Evolutionary conservation across 2,113 vertebrate species (phyloP), one percentile per base, ranked within the genome.

Genomic region (Euleptes europaea): DNA sequence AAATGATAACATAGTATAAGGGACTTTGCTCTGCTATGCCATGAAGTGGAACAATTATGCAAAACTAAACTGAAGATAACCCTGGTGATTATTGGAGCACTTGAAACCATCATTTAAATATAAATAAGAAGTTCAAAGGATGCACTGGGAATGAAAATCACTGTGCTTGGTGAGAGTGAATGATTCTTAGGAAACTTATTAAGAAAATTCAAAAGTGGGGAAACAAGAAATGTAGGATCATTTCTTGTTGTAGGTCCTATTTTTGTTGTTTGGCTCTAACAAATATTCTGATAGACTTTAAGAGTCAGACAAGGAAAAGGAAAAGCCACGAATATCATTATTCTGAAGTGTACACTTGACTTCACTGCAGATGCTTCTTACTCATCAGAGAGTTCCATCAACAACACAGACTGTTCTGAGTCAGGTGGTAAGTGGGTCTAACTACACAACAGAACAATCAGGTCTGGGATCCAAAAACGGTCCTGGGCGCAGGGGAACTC

Each of bases 61-160:
- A 83, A 83, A 74, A 74, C 71, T 83, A 63, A 74, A 75, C 57
- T 74, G 71, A 83, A 74, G 81, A 65, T 74, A 83, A 74, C 65
- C 57, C 81, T 28, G 60, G 71, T 83, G 81, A 83, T 83, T 75
- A 75, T 49, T 74, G 71, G 54, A 60, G 28, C 70, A 73, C 69
- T 83, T 73, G 70, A 74, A 74, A 65, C 54, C 12, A 74, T 74
- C 71, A 74, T 74, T 83, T 83, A 83, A 83, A 66, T 75, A 74
- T 83, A 83, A 75, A 83, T 83, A 75, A 83, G 51, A 28, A 63
- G 51, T 73, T 74, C 70, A 63, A 63, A 63, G 72, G 9, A 70
- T 82, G 80, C 60, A 57, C 51, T 73, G 49, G 28, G 26, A 80
- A 81, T 49, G 49, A 63, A 73, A 82, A 35, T 31, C 38, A 73